Evolutionary conservation across 53 echinoderm and acorn worm genomes (phyloP).

Genomic region (Astropecten irregularis): DNA sequence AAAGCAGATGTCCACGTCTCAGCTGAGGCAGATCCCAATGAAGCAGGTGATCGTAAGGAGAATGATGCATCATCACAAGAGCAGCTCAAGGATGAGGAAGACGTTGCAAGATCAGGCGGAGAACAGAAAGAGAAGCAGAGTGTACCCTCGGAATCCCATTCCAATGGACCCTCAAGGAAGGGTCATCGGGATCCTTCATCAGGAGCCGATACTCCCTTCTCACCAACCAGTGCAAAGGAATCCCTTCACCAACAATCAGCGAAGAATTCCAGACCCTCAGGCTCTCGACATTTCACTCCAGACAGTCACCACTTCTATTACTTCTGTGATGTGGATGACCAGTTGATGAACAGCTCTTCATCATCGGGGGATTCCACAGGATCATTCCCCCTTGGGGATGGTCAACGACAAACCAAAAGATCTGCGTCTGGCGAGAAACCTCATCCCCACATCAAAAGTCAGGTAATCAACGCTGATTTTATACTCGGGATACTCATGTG

Average conservation of each 20-base stretch:
- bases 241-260: background rate
- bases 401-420: background rate
- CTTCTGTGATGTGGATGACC: constrained; percentile 61
- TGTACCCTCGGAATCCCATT: background rate
- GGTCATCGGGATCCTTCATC: background rate
- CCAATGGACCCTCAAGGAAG: background rate
- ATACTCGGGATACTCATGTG: constrained; percentile 23
- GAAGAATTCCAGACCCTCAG: background rate
- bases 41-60: background rate
- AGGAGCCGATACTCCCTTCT: background rate
- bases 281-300: constrained; percentile 8
- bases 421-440: background rate
- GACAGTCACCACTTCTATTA: constrained; percentile 57
- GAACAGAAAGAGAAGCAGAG: background rate
- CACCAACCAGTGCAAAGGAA: background rate
- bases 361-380: constrained; percentile 7
- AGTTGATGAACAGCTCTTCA: constrained; percentile 27
- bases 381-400: background rate
- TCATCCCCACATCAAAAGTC: constrained; percentile 22
- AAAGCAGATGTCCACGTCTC: constrained; percentile 40
- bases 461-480: constrained; percentile 16
- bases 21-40: background rate
- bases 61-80: background rate
- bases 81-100: background rate
- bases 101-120: background rate